These are phyloP conservation scores for Bombyx huttoni DNA, from an alignment of 2,888 invertebrate genomes.

Conservation along the genomic window DNA sequence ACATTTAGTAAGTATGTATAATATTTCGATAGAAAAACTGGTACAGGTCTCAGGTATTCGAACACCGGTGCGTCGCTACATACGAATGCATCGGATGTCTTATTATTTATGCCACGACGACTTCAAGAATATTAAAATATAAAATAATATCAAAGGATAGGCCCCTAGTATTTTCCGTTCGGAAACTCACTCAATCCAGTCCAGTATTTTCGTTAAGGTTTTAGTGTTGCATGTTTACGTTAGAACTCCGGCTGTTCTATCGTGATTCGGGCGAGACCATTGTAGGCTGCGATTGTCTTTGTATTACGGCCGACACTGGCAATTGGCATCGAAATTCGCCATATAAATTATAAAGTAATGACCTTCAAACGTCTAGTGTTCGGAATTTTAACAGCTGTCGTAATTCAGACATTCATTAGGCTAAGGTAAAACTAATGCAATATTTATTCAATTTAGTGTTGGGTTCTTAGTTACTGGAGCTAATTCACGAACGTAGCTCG, in stretches of 20 bases:
- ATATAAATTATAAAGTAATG: constrained; percentile 4
- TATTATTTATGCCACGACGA: too few relatives aligned
- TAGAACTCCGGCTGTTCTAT: neutral
- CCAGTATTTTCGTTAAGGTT: constrained; percentile 1
- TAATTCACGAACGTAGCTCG: neutral
- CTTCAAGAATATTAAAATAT: too few relatives aligned
- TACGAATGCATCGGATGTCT: too few relatives aligned
- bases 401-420: neutral
- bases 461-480: neutral
- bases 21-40: too few relatives aligned
- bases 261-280: constrained; percentile 1
- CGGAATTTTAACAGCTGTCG: neutral
- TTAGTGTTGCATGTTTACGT: neutral
- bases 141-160: too few relatives aligned
- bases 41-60: too few relatives aligned
- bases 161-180: neutral
- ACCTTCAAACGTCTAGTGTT: neutral
- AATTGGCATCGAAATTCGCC: neutral
- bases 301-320: neutral
- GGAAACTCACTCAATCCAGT: neutral
- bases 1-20: too few relatives aligned
- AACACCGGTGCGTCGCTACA: too few relatives aligned
- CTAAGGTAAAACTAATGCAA: neutral
- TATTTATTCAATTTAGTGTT: neutral
- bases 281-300: constrained; percentile 3